Evolutionary conservation across 2,113 vertebrate genomes (phyloP).

Genomic region (Vulpes lagopus): DNA sequence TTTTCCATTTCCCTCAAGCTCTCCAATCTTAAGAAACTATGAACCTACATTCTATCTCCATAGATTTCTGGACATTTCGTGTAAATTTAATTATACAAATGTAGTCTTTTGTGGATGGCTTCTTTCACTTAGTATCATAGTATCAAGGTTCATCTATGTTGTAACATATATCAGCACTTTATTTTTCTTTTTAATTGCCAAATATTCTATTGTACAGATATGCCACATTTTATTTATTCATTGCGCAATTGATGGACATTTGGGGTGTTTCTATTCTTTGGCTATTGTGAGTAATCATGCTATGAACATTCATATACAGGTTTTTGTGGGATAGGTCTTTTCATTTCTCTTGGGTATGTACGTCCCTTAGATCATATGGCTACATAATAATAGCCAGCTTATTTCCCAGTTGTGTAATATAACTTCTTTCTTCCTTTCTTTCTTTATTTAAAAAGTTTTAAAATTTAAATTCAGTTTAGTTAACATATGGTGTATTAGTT

Average conservation of each 20-base stretch:
- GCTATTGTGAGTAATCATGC: not conserved
- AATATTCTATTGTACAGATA: not conserved
- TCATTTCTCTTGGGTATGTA: not conserved
- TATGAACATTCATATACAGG: not conserved
- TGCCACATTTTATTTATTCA: not conserved
- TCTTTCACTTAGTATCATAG: not conserved
- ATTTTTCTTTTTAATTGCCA: not conserved
- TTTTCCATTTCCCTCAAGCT: not conserved
- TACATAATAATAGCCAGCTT: too few species aligned
- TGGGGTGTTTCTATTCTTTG: not conserved
- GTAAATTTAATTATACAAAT: not conserved
- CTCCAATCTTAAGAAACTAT: not conserved
- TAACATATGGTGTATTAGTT: not conserved
- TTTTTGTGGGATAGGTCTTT: conserved; percentile 35
- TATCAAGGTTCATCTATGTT: not conserved
- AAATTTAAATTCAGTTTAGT: not conserved
- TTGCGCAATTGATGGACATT: not conserved
- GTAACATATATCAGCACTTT: not conserved
- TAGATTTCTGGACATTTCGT: not conserved
- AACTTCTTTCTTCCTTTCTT: too few species aligned
- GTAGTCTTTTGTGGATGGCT: not conserved
- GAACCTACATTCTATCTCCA: not conserved
- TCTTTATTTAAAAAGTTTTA: not conserved
- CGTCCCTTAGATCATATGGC: too few species aligned
- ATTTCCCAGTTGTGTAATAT: too few species aligned